A percentile compares a stretch with the other conserved stretches of the same genome.
Conservation (phyloP, 2,113 vertebrate genomes). For the Andinoacara biseriatus region DNA sequence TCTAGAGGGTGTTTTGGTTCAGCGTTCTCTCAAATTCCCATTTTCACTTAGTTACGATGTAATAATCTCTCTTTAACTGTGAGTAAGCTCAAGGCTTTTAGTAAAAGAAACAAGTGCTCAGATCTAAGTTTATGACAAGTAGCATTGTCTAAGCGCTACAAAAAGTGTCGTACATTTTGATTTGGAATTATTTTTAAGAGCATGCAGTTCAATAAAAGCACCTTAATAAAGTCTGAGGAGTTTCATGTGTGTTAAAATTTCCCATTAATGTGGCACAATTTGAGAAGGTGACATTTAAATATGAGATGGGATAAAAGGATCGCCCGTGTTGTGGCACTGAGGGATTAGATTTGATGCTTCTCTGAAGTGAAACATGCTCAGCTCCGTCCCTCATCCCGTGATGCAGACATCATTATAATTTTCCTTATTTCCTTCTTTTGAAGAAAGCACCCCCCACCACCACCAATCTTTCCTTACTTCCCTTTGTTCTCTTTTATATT, state of each 20-base stretch:
- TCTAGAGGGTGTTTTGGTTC: not conserved
- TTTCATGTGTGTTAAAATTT: not conserved
- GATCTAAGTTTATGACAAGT: not conserved
- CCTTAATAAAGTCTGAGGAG: not conserved
- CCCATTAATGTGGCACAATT: not conserved
- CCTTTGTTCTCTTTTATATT: constrained; percentile 27
- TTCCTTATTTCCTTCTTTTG: not conserved
- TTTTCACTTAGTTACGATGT: not conserved
- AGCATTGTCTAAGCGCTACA: not conserved
- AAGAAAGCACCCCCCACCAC: not conserved
- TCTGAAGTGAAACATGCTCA: not conserved
- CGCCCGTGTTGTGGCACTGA: not conserved
- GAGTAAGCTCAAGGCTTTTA: not conserved
- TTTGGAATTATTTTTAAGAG: not conserved
- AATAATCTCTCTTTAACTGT: not conserved
- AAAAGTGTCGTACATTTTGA: not conserved
- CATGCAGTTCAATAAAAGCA: not conserved
- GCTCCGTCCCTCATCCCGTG: not conserved
- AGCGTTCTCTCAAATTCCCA: not conserved
- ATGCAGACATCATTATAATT: constrained; percentile 8
- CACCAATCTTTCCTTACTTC: not conserved
- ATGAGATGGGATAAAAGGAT: constrained; percentile 19
- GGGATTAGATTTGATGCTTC: constrained; percentile 17
- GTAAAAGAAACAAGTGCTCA: not conserved
- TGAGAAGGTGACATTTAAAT: constrained; percentile 21